Evolutionary conservation across 2,113 vertebrate genomes (phyloP), one percentile per base, ranked within the genome.

Genomic region (Cnemophilus loriae): DNA sequence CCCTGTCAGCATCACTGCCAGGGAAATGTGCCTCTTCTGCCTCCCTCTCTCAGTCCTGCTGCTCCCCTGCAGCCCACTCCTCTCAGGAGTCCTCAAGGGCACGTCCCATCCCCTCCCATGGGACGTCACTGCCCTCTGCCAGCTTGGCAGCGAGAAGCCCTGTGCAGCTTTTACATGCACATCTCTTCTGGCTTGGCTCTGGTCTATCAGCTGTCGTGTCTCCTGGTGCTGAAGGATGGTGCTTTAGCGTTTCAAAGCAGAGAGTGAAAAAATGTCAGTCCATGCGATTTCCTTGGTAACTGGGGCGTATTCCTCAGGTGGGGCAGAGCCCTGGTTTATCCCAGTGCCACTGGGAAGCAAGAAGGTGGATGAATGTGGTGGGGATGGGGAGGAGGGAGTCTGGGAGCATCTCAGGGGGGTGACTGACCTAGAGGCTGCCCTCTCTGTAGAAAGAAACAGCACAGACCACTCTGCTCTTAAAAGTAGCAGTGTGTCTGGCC

Each of bases 191-290:
- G 10, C 49, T 44, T 30, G 63, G 55, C 76, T 90, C 37, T 80
- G 3, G 9, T 57, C 57, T 53, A 8, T 61, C 67, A 69, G 55
- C 52, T 90, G 83, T 39, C 0, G 0, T 3, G 3, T 79, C 95
- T 88, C 55, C 80, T 96, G 32, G 19, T 87, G 76, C 89, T 87
- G 87, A 89, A 93, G 59, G 60, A 47, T 74, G 55, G 12, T 89
- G 60, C 69, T 89, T 84, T 39, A 84, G 77, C 55, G 63, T 87
- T 94, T 91, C 68, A 89, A 89, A 94, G 73, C 55, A 81, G 50
- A 68, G 24, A 64, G 42, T 76, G 23, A 80, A 87, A 74, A 65
- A 89, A 39, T 3, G 42, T 67, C 89, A 78, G 55, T 84, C 55
- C 37, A 3, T 27, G 49, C 0, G 0, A 81, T 74, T 82, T 63